phyloP scores from a whole-genome alignment of 1,140 invertebrate genomes.

The Conus ventricosus region DNA sequence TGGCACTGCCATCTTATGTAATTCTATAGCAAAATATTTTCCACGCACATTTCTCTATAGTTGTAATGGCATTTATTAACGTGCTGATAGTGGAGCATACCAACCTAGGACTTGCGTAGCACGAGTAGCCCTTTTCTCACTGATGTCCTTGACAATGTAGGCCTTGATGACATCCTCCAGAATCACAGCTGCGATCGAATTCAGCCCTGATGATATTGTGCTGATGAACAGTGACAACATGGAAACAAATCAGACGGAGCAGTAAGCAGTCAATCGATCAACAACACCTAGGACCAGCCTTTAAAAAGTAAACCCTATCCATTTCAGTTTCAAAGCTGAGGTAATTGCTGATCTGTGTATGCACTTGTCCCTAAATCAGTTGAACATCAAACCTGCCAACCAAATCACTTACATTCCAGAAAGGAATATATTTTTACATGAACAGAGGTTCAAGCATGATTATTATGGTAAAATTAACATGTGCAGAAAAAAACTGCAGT shows the following conservation, averaged over 20 bases:
- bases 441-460: too few relatives aligned
- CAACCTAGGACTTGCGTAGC: conserved; percentile 80
- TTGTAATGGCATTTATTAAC: too few relatives aligned
- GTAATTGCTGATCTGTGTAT: too few relatives aligned
- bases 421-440: too few relatives aligned
- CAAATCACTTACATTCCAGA: too few relatives aligned
- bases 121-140: conserved; percentile 83
- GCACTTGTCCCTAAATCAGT: too few relatives aligned
- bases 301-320: not conserved
- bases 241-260: not conserved
- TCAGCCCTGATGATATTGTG: conserved; percentile 93
- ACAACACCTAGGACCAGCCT: not conserved
- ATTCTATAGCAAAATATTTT: too few relatives aligned
- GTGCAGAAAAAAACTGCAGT: too few relatives aligned
- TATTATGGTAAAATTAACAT: too few relatives aligned
- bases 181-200: conserved; percentile 91
- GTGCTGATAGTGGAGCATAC: not conserved
- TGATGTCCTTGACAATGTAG: conserved; percentile 79
- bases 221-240: conserved; percentile 74
- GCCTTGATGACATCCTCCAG: conserved; percentile 89
- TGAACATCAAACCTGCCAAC: too few relatives aligned
- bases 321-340: not conserved
- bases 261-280: not conserved
- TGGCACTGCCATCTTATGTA: too few relatives aligned
- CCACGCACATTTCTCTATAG: too few relatives aligned